Evolutionary conservation across 2,797 vertebrate genomes (phyloP).

Genomic region (Gymnodraco acuticeps): DNA sequence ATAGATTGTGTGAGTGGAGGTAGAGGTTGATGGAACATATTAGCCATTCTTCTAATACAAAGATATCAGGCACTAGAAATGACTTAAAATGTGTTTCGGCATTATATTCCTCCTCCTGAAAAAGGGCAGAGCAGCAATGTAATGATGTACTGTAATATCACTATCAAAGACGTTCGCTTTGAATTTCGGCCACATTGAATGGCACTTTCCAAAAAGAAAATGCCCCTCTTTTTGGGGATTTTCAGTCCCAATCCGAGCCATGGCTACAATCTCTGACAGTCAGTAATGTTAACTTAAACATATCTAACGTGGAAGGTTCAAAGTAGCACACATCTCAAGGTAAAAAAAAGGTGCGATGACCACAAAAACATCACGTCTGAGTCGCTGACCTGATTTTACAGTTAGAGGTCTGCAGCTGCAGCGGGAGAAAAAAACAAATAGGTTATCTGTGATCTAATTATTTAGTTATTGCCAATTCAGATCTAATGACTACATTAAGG

Average conservation of each 20-base stretch:
- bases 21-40: not conserved
- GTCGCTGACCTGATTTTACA: not conserved
- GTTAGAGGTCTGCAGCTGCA: constrained; percentile 30
- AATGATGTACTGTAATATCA: no score
- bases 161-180: no score
- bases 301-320: not conserved
- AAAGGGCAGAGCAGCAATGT: no score
- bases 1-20: not conserved
- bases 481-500: no score
- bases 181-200: no score
- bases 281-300: not conserved
- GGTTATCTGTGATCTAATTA: not conserved
- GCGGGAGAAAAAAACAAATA: not conserved
- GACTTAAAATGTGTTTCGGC: not conserved
- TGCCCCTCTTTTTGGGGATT: not conserved
- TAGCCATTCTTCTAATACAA: not conserved
- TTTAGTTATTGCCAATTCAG: no score
- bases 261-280: not conserved
- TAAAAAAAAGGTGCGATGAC: not conserved
- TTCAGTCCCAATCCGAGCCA: not conserved
- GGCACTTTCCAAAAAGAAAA: no score
- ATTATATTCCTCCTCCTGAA: no score
- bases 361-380: not conserved
- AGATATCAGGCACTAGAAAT: not conserved
- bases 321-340: not conserved